Base-by-base conservation (phyloP, 2,888 invertebrate species). In the Mythimna vitellina region DNA sequence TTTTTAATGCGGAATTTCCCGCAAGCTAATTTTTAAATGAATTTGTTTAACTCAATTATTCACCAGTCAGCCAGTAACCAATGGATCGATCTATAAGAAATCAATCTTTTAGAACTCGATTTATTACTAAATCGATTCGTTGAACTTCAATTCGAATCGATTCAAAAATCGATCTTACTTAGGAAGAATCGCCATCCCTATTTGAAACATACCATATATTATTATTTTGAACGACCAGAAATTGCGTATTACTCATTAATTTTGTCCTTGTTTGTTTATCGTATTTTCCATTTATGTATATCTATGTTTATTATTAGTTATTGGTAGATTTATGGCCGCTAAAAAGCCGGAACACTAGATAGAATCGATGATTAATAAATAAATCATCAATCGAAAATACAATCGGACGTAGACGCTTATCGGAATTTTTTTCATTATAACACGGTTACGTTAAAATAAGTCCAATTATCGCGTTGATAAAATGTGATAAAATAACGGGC, bases 371-470 rank as follows among this genome's bases (percentile, higher is more conserved):
- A 58, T 51, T 29, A 76, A 60, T 22, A 76, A 53, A 60, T 35
- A 53, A 68, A 73, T 76, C 8, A 53, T 35, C 46, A 46, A 46
- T 46, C 46, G 46, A 46, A 46, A 46, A 17, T 46, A 53, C 17
- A 53, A 69, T 60, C 51, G 51, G 76, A 53, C 35, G 53, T 12
- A 60, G 58, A 76, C 51, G 14, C 1, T 69, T 35, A 73, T 73
- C 75, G 20, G 14, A n/a, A 20, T 29, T 46, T 58, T 51, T 67
- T 67, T 42, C 5, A 12, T 10, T 1, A n/a, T 46, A 76, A 76
- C 73, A 53, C 76, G 70, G 70, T 76, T 53, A 69, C 25, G 20
- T 46, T 69, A 76, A 69, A 73, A 76, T 29, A 35, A 20, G 51
- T 17, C 46, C 35, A 58, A 53, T 69, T 76, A 76, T 76, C 58